These are phyloP conservation scores for Dynastes maya DNA, from an alignment of 2,888 invertebrate species.

Conservation along the genomic window DNA sequence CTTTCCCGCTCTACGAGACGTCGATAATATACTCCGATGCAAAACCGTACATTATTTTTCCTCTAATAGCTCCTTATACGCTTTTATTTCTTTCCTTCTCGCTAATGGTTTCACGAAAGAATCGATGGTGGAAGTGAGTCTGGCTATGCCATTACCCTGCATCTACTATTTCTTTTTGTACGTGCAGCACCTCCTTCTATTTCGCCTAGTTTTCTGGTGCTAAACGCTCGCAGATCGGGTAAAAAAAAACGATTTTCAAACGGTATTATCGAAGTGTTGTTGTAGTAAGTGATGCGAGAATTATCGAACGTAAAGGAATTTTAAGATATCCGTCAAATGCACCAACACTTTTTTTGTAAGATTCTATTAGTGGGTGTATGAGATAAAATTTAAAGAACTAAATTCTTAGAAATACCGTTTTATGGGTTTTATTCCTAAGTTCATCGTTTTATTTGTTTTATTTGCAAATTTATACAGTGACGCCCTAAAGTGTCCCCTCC, in stretches of 20 bases:
- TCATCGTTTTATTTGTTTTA: no score
- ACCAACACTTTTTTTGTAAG: no score
- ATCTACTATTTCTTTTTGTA: neutral
- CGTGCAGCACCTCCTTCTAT: neutral
- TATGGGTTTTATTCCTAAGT: no score
- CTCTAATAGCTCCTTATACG: constrained; percentile 59
- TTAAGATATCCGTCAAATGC: neutral
- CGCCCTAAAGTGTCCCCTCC: no score
- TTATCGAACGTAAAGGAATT: neutral
- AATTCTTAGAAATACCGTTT: no score
- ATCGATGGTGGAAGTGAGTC: constrained; percentile 6
- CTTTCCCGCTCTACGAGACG: no score
- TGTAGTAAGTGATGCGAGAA: constrained; percentile 18
- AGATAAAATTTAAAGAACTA: no score
- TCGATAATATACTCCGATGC: constrained; percentile 54
- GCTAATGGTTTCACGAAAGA: constrained; percentile 57
- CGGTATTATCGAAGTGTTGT: neutral
- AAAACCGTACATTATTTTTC: constrained; percentile 59
- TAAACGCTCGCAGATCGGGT: neutral
- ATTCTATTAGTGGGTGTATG: no score
- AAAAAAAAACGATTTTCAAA: neutral
- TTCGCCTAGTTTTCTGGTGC: neutral
- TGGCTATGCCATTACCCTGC: constrained; percentile 21
- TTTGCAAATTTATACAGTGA: no score
- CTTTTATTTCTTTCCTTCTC: constrained; percentile 60